Base-by-base conservation (phyloP, 2,888 invertebrate species). In the Stenchaetothrips biformis region DNA sequence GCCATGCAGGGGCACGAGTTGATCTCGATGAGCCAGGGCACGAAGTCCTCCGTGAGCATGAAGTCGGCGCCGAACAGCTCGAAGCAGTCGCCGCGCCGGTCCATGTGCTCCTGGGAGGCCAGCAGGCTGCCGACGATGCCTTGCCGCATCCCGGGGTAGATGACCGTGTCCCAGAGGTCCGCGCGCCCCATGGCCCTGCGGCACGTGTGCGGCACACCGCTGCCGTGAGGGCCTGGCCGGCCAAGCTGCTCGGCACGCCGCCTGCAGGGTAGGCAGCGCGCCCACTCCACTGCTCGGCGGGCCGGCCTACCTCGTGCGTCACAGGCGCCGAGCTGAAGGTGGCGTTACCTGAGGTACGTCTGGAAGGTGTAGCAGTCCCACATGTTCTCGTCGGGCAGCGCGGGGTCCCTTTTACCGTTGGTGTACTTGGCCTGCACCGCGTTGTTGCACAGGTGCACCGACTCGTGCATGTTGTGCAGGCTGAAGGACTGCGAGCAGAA, bases 21-120 rank as follows among this genome's bases (percentile, higher is more conserved):
- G 83, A 97, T 96, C 89, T 98, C 97, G 84, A 98, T 94, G 82
- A 97, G 88, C 93, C 96, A 96, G 0, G 96, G 96, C 82, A 92
- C 90, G 84, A 92, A 94, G 84, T 95, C 92, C 84, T 95, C 93
- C 81, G 94, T 93, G 62, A 97, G 86, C 89, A 97, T 93, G 86
- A 97, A 97, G 87, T 98, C 97, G 80, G 96, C 96, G 8, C 97
- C 97, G 85, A 95, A 97, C 62, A 96, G 86, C 86, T 97, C 97
- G 87, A 96, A 97, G 81, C 93, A 92, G 84, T 94, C 94, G 84
- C 91, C 90, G 82, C 91, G 88, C 27, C 90, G 87, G 62, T 91
- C 90, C 83, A 94, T 89, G 82, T 92, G 90, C 83, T 94, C 92
- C 86, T 95, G 92, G 79, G 94, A 92, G 79, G 93, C 92, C 80